A percentile compares a stretch with the other conserved stretches of the same genome.
These are phyloP conservation scores for Spodoptera frugiperda DNA, from an alignment of 1,140 invertebrate species.

Conservation along the genomic window DNA sequence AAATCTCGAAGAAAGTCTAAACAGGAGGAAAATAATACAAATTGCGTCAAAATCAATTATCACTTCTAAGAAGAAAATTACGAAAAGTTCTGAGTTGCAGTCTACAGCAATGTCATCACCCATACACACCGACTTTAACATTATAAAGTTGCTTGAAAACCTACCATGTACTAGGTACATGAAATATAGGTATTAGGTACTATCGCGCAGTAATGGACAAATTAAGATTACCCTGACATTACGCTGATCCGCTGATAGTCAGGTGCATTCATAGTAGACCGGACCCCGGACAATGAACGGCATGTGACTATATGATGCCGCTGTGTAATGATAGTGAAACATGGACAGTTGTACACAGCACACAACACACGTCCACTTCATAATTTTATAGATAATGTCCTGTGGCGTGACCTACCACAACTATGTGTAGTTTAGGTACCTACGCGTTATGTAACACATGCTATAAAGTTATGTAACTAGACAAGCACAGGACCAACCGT, in stretches of 20 bases:
- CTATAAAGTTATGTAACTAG: conserved; percentile 1
- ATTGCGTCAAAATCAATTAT: no score
- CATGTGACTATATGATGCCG: neutral
- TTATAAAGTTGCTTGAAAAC: neutral
- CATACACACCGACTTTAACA: neutral
- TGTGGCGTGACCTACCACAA: conserved; percentile 25
- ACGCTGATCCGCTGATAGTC: conserved; percentile 21
- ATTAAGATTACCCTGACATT: conserved; percentile 18
- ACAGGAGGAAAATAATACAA: no score
- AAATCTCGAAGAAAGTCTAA: no score
- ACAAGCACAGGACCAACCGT: neutral
- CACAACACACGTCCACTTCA: neutral
- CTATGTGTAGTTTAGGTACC: neutral
- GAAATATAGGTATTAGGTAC: neutral
- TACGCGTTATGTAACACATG: conserved; percentile 8
- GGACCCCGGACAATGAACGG: conserved; percentile 6
- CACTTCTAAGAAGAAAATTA: no score
- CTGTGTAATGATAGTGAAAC: conserved; percentile 1
- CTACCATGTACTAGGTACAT: no score
- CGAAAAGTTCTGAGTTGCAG: no score
- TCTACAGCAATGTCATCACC: no score
- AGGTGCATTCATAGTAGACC: conserved; percentile 3
- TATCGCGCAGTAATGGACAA: neutral
- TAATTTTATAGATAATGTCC: conserved; percentile 26
- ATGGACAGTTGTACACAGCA: neutral